Evolutionary conservation across 2,888 invertebrate genomes (phyloP), one percentile per base, ranked within the genome.

Genomic region (Macrophya annulata): DNA sequence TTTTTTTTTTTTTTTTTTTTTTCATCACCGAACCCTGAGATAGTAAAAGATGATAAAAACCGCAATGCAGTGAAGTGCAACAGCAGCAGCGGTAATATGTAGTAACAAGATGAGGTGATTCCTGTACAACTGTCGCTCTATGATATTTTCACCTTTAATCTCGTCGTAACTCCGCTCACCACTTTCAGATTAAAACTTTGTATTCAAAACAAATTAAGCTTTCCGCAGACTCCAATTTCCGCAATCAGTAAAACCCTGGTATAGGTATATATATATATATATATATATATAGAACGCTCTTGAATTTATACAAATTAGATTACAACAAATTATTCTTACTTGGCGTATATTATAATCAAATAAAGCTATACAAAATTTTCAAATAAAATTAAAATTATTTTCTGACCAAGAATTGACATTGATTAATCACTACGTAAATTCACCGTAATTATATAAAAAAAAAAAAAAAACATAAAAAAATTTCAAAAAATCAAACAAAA

Each of bases 191-290:
- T 77, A 43, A 77, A 77, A 55, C 55, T 55, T 77, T 77, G 55
- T 77, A 74, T 55, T 55, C 37, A 55, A 77, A 77, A 77, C 55
- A 77, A 55, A 77, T 55, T 77, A 51, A 55, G 51, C 77, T 43
- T 45, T 45, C 72, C 43, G 45, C 40, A 74, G 72, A 45, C 72
- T 21, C 72, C 43, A 72, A 72, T 72, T 45, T 72, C 45, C 72
- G 72, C 72, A 74, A 74, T 74, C 72, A 74, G 45, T 40, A 12
- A 74, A 12, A 74, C n/a, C 72, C 45, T 45, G 62, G 68, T 17
- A 37, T 25, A 12, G 68, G 31, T 31, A 31, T 31, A 31, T 31
- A 31, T 1, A 3, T 31, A 31, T 31, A 31, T 31, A 3, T 31
- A 31, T 31, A 31, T 3, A 1, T 31, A 31, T 31, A 31, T 31